Base-by-base conservation (phyloP, 2,797 vertebrate genomes). In the Botia almorhae region DNA sequence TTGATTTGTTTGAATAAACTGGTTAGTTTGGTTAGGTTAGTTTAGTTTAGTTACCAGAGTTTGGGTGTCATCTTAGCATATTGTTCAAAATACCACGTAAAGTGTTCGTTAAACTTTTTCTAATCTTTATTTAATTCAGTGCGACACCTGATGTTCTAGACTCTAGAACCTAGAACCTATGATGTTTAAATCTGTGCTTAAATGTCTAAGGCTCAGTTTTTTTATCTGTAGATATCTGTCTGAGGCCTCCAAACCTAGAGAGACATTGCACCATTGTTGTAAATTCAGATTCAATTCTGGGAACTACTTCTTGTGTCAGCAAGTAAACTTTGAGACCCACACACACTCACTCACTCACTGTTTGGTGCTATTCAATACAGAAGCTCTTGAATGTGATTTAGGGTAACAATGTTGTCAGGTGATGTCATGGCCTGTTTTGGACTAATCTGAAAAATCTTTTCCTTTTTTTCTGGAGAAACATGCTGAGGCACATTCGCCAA, bases 371-470 rank as follows among this genome's bases (percentile, higher is more conserved):
- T n/a, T 36, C 26, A 72, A 11, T 65, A n/a, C 63, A 55, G 29
- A 71, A 72, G 56, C 51, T 61, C 60, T 43, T 19, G 14, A 60
- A 21, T 61, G 10, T 10, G 8, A n/a, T 51, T 48, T 33, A 1
- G 55, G 36, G 60, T 70, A 71, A 26, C 7, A 60, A 29, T 55
- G 43, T 69, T 63, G 46, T 55, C 68, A 48, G 39, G 26, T 74
- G 56, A 70, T 58, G 63, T 81, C 83, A 78, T 48, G 39, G 39
- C 69, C 69, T 69, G 46, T 77, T 69, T 16, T 33, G 21, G 29
- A 74, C 69, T 77, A 53, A 78, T 74, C 61, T 77, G 19, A 73
- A 50, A 69, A 53, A 33, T 61, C 74, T 11, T 17, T 17, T 3
- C 4, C n/a, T 16, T 13, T 33, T 33, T 70, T 67, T 64, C 46